phyloP scores from a whole-genome alignment of 1,140 invertebrate genomes.

The Leptinotarsa undecemlineata region DNA sequence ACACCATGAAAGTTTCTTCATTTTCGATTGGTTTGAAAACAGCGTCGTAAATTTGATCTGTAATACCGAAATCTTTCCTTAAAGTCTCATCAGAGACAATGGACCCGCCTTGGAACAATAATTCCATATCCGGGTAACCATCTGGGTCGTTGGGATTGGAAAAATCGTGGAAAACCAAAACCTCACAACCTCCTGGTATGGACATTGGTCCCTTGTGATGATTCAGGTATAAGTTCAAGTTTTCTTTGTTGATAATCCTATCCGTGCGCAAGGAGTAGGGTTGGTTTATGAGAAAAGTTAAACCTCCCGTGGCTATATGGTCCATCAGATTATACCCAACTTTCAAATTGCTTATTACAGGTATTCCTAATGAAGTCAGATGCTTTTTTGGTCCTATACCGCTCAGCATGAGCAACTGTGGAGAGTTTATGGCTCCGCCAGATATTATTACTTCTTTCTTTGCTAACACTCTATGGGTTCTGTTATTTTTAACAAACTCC shows the following conservation, averaged over 20 bases:
- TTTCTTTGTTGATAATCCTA: conserved; percentile 40
- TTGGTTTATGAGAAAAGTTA: conserved; percentile 68
- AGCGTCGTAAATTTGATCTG: conserved; percentile 52
- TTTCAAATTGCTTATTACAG: conserved; percentile 69
- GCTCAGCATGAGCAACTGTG: conserved; percentile 80
- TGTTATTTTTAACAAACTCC: conserved; percentile 61
- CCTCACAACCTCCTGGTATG: conserved; percentile 80
- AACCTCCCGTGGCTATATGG: conserved; percentile 71
- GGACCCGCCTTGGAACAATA: conserved; percentile 66
- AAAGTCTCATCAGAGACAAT: conserved; percentile 54
- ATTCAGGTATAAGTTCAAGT: conserved; percentile 57
- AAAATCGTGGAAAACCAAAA: conserved; percentile 42
- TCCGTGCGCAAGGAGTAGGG: conserved; percentile 49
- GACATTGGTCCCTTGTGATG: conserved; percentile 72
- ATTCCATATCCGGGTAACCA: conserved; percentile 75
- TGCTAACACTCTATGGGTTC: conserved; percentile 63
- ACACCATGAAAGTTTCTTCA: conserved; percentile 50
- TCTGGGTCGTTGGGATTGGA: conserved; percentile 62
- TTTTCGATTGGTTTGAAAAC: conserved; percentile 52
- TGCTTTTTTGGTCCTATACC: conserved; percentile 77
- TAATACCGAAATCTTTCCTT: conserved; percentile 53
- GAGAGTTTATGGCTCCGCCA: conserved; percentile 74
- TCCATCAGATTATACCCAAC: conserved; percentile 82
- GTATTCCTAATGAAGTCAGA: conserved; percentile 64
- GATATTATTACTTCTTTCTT: conserved; percentile 77